Evolutionary conservation across 35 echinoderm and acorn worm genomes (phyloP).

Genomic region (Acanthaster planci): DNA sequence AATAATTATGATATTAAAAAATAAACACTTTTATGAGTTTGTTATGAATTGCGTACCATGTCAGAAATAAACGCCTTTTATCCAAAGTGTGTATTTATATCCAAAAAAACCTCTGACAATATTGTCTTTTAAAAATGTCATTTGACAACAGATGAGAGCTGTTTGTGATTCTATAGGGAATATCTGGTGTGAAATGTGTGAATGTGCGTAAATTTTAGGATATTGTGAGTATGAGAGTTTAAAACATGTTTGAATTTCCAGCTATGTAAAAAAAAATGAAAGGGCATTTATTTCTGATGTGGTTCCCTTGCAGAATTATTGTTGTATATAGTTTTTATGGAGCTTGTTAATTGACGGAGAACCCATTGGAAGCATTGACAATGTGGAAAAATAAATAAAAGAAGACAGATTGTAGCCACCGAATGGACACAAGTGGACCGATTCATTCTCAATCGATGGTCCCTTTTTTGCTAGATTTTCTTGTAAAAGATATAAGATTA

Average conservation of each 20-base stretch:
- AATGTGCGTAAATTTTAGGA: conserved; percentile 10
- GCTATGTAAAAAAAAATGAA: not conserved
- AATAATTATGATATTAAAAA: conserved; percentile 11
- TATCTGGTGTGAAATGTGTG: conserved; percentile 10
- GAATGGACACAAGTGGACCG: not conserved
- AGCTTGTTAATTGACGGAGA: conserved; percentile 19
- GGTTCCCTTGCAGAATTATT: conserved; percentile 20
- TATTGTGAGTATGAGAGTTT: conserved; percentile 11
- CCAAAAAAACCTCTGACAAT: not conserved
- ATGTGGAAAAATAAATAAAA: conserved; percentile 16
- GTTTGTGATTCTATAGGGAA: not conserved
- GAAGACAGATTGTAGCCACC: conserved; percentile 25
- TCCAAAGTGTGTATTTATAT: conserved; percentile 17
- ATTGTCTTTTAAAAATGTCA: not conserved
- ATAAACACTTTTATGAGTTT: conserved; percentile 21
- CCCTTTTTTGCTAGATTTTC: not conserved
- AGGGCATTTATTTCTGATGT: conserved; percentile 19
- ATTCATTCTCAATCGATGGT: not conserved
- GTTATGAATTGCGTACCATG: conserved; percentile 16
- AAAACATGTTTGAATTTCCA: not conserved
- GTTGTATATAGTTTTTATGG: conserved; percentile 34
- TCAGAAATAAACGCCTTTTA: not conserved
- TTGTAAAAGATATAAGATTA: not conserved
- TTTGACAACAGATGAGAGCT: not conserved
- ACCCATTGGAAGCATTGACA: conserved; percentile 10